Percentiles rank a stretch among this genome's conserved stretches.
These are phyloP conservation scores for Zaprionus nigranus DNA, from an alignment of 1,140 invertebrate genomes.

Conservation along the genomic window DNA sequence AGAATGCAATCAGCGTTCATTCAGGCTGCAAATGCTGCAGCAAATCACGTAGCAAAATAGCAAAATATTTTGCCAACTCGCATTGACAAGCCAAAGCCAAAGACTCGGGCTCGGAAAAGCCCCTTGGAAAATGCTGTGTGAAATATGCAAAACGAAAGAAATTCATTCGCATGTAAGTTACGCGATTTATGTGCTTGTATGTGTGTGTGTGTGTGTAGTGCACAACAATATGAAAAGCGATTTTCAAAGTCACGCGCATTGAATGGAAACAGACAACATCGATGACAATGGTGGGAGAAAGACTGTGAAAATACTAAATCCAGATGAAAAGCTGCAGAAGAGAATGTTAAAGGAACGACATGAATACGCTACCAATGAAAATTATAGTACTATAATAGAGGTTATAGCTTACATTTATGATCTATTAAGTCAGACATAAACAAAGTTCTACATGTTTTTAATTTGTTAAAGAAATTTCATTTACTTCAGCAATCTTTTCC, in stretches of 20 bases:
- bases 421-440: too few relatives aligned
- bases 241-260: conserved; percentile 78
- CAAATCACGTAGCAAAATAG: conserved; percentile 81
- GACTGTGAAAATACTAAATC: conserved; percentile 1
- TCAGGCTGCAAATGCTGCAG: conserved; percentile 56
- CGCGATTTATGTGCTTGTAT: background rate
- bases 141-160: conserved; percentile 12
- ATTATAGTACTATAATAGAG: background rate
- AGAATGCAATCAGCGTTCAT: conserved; percentile 74
- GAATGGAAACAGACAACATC: conserved; percentile 44
- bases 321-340: background rate
- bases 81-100: conserved; percentile 31
- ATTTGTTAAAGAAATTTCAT: background rate
- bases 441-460: background rate
- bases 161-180: conserved; percentile 24
- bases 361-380: background rate
- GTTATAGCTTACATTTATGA: too few relatives aligned
- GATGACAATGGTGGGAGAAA: conserved; percentile 45
- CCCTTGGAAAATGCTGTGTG: conserved; percentile 27
- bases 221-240: conserved; percentile 37
- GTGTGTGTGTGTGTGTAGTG: conserved; percentile 5
- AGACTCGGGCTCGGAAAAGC: conserved; percentile 23
- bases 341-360: background rate
- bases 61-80: conserved; percentile 73
- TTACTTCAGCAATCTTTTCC: background rate